Conservation (phyloP, 2,797 vertebrate species). For the Myotis vivesi region DNA sequence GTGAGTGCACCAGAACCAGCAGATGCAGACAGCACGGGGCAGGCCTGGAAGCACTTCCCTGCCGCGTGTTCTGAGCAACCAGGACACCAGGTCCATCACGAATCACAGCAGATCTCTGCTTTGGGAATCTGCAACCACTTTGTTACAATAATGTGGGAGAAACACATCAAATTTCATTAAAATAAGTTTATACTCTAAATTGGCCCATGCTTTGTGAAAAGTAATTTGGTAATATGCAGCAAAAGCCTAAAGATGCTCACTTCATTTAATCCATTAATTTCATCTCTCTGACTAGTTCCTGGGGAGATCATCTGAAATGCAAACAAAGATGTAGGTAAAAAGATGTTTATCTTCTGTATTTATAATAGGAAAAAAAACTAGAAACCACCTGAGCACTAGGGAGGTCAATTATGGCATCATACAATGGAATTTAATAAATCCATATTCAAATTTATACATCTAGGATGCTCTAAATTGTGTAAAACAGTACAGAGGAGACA, state of each 20-base stretch:
- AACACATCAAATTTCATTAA: neutral
- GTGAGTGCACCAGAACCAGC: neutral
- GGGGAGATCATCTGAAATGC: neutral
- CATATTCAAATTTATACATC: neutral
- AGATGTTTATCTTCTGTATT: neutral
- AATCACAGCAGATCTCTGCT: neutral
- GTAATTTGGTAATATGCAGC: neutral
- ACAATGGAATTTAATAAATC: conserved; percentile 18
- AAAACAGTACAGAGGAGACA: conserved; percentile 10
- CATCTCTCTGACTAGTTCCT: neutral
- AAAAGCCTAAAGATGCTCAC: conserved; percentile 33
- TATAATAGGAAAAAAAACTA: neutral
- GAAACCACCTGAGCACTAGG: neutral
- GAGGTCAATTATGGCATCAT: neutral
- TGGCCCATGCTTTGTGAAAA: neutral
- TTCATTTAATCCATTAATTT: neutral
- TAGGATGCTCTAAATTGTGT: neutral
- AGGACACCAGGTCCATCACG: neutral
- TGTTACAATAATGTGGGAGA: neutral
- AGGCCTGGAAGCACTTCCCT: neutral
- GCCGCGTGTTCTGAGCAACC: neutral
- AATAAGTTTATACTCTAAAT: neutral
- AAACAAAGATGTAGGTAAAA: conserved; percentile 7
- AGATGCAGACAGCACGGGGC: fast-evolving
- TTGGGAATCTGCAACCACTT: neutral